Percentiles rank a stretch among this genome's conserved stretches.
Evolutionary conservation across 2,113 vertebrate species (phyloP).

Genomic region (Terrapene triunguis): DNA sequence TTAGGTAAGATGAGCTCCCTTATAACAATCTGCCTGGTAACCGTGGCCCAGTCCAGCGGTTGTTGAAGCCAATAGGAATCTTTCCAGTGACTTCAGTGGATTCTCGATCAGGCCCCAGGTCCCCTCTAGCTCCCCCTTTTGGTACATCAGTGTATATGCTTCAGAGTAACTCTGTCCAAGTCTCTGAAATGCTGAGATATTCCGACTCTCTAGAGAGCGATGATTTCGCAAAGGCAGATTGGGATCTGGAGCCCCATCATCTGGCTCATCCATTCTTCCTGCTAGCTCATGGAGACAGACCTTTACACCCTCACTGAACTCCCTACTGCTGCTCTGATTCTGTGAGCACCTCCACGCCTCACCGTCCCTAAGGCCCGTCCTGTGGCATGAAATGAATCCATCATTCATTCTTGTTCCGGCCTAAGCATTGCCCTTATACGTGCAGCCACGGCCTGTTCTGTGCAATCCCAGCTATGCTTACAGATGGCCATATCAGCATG

Average conservation of each 20-base stretch:
- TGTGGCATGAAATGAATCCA: background rate
- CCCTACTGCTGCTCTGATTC: background rate
- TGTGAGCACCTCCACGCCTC: background rate
- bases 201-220: background rate
- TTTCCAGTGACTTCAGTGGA: background rate
- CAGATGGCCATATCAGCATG: background rate
- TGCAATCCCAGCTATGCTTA: background rate
- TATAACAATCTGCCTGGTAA: accelerated
- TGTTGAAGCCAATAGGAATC: accelerated
- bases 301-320: background rate
- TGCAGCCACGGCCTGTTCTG: background rate
- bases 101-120: accelerated
- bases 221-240: background rate
- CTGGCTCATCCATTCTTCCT: background rate
- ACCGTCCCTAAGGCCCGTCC: background rate
- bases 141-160: background rate
- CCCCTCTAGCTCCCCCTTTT: accelerated
- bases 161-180: background rate
- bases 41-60: background rate
- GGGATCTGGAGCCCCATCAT: background rate
- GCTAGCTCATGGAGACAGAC: background rate
- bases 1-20: background rate
- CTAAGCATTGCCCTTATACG: too few species aligned
- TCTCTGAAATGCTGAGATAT: background rate
- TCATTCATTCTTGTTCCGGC: background rate